phyloP scores from a whole-genome alignment of 30 jellyfish, hydroid and myxozoan genomes.

The Aurelia coerulea region DNA sequence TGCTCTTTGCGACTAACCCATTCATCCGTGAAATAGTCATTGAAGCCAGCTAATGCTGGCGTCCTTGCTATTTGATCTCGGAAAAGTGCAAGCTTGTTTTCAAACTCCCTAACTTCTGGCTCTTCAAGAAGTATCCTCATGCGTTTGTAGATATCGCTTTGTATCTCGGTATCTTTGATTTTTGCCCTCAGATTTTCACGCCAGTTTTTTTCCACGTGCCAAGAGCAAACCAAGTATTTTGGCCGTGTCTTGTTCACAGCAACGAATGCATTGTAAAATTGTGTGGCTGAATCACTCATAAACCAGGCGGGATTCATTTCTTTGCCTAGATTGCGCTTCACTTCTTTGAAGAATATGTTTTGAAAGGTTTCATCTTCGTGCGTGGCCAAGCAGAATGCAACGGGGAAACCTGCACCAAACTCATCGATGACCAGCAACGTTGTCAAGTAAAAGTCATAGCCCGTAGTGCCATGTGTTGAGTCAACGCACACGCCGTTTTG shows the following conservation, averaged over 20 bases:
- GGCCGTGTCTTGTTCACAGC: background rate
- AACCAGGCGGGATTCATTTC: background rate
- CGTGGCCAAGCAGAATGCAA: background rate
- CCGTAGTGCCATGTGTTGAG: conserved; percentile 5
- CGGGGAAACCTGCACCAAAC: background rate
- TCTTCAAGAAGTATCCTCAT: background rate
- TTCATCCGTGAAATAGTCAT: background rate
- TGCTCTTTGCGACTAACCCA: conserved; percentile 11
- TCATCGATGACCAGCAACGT: background rate
- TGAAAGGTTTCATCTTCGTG: conserved; percentile 7
- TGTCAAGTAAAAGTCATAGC: background rate
- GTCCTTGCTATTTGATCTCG: background rate
- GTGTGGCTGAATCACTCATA: conserved; percentile 3
- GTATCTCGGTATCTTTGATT: background rate
- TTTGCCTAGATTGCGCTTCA: background rate
- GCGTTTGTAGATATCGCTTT: background rate
- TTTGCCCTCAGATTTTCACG: background rate
- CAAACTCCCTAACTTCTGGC: no score
- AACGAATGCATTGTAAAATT: conserved; percentile 1
- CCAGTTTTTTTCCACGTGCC: conserved; percentile 4
- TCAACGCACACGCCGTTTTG: background rate
- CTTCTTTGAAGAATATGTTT: background rate
- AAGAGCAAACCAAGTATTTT: background rate
- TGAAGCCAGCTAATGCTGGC: conserved; percentile 2
- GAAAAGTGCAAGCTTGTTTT: no score